Percentiles rank a stretch among this genome's conserved stretches.
phyloP scores from a whole-genome alignment of 2,797 vertebrate species.

The Sebastes minor region DNA sequence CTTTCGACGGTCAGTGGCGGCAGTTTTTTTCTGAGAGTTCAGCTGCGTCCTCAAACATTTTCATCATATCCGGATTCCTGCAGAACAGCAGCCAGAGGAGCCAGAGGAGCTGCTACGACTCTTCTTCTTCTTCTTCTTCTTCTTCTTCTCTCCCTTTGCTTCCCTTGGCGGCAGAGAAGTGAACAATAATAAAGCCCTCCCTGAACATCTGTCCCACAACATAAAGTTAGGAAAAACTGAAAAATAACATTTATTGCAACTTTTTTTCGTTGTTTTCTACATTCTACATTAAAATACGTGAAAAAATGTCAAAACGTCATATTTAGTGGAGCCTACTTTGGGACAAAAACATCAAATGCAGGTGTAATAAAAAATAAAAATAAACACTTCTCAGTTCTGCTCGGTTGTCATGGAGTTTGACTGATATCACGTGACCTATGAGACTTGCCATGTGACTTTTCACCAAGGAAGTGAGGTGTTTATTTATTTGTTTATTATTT shows the following conservation, averaged over 20 bases:
- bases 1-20: conserved; percentile 49
- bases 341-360: background rate
- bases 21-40: conserved; percentile 48
- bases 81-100: conserved; percentile 62
- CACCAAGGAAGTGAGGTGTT: accelerated
- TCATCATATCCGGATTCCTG: conserved; percentile 92
- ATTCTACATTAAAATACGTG: background rate
- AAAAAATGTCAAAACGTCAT: too few relatives aligned
- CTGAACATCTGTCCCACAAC: conserved; percentile 30
- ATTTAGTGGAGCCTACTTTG: background rate
- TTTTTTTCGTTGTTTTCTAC: background rate
- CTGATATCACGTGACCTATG: background rate
- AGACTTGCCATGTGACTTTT: background rate
- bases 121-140: background rate
- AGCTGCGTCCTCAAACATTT: conserved; percentile 72
- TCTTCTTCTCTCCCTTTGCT: conserved; percentile 43
- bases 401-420: background rate
- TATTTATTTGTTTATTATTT: too few relatives aligned
- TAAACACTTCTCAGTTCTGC: background rate
- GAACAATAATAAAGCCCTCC: conserved; percentile 43
- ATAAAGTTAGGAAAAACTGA: background rate
- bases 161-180: conserved; percentile 41
- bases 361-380: background rate
- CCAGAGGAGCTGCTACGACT: background rate
- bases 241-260: accelerated